phyloP scores from a whole-genome alignment of 2,888 invertebrate species.

The Nemotelus nigrinus region DNA sequence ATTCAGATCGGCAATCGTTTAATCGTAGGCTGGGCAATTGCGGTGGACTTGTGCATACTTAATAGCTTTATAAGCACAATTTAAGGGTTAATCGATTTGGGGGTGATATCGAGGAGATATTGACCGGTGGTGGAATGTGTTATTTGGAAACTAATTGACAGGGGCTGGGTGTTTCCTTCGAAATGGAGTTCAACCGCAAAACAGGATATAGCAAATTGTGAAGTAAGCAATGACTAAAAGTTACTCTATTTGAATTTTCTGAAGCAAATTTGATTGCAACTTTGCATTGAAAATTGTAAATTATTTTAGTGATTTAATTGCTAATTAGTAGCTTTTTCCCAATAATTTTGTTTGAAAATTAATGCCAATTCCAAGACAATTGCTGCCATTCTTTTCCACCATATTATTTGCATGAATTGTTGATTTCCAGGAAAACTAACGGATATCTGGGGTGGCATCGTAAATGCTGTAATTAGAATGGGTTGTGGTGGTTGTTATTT shows the following conservation, averaged over 20 bases:
- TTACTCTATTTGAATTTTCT: neutral
- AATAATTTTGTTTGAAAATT: constrained; percentile 4
- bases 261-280: too few relatives aligned
- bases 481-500: too few relatives aligned
- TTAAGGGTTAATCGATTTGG: constrained; percentile 19
- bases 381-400: neutral
- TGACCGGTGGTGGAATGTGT: constrained; percentile 12
- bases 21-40: constrained; percentile 35
- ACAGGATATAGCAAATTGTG: neutral
- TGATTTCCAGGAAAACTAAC: neutral
- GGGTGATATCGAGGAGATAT: constrained; percentile 2
- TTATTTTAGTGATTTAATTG: too few relatives aligned
- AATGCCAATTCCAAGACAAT: neutral
- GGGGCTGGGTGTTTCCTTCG: neutral
- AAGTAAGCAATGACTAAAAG: constrained; percentile 2
- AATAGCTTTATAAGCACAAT: neutral
- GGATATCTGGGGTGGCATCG: too few relatives aligned
- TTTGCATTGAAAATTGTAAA: neutral
- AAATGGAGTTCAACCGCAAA: constrained; percentile 28
- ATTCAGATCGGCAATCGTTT: neutral
- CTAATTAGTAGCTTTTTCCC: too few relatives aligned
- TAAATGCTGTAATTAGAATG: too few relatives aligned
- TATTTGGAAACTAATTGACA: neutral
- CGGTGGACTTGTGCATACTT: neutral
- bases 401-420: neutral